Conservation (phyloP, 1,140 invertebrate species). For the Melipona quadrifasciata region DNA sequence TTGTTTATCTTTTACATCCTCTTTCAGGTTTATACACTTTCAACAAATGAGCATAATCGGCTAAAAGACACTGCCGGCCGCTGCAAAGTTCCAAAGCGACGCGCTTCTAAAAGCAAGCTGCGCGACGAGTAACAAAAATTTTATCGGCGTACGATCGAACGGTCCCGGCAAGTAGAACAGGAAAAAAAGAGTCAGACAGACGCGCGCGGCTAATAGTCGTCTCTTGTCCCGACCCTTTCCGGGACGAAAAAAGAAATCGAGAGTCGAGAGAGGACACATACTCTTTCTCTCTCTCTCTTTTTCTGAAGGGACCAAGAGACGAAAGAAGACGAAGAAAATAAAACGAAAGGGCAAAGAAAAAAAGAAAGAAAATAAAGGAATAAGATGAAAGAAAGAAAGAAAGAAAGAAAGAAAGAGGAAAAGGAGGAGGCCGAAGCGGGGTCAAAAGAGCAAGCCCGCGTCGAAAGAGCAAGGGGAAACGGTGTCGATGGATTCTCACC, state of each 20-base stretch:
- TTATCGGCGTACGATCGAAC: background rate
- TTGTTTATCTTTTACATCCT: too few relatives aligned
- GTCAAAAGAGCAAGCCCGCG: background rate
- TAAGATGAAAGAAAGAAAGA: too few relatives aligned
- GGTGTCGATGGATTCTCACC: slow-evolving; percentile 71
- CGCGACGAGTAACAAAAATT: background rate
- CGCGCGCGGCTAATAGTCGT: slow-evolving; percentile 8
- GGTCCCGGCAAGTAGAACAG: background rate
- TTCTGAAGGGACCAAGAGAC: background rate
- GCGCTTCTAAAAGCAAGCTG: too few relatives aligned
- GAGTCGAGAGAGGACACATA: background rate
- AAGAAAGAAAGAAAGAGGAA: too few relatives aligned
- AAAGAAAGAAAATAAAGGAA: too few relatives aligned
- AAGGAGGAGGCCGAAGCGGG: background rate
- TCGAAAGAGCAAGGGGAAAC: background rate
- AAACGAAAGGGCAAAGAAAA: too few relatives aligned
- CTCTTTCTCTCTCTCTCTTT: too few relatives aligned
- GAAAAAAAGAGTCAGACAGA: slow-evolving; percentile 9
- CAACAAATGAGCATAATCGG: too few relatives aligned
- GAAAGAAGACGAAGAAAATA: background rate
- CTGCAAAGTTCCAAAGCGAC: too few relatives aligned
- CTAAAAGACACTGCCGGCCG: too few relatives aligned
- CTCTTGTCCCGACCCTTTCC: background rate
- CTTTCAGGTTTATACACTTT: too few relatives aligned
- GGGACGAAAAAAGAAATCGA: background rate